Base-by-base conservation (phyloP, 2,888 invertebrate species). In the Bimastos eiseni region DNA sequence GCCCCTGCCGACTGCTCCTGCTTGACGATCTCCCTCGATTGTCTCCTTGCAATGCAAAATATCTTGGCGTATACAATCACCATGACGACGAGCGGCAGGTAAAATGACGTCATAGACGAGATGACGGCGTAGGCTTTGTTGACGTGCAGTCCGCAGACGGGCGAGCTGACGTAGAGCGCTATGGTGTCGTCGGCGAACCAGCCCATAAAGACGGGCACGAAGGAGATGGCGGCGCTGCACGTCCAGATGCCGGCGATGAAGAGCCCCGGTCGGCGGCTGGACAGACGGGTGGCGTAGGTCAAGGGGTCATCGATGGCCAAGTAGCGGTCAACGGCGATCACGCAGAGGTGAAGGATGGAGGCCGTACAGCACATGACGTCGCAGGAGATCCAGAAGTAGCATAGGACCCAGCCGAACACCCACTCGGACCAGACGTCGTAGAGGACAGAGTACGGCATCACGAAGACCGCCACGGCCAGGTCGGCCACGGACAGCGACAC, bases 341-440 rank as follows among this genome's bases (percentile, higher is more conserved):
- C 92, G 91, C 94, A 94, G 38, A 94, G 92, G 91, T 94, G 94
- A 13, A 94, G 93, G 38, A 94, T 94, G 83, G 94, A 94, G 8
- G 94, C 94, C 1, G 94, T 94, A 90, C 94, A 94, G 91, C 94
- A 94, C 93, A 94, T 94, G 86, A 94, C 94, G 92, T 94, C 94
- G 91, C 94, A 94, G 19, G 94, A 94, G 84, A 94, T 94, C 94
- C 94, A 94, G 89, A 94, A 93, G 92, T 94, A 93, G 91, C 94
- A 94, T 84, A 94, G 93, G 17, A 94, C 92, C 91, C 94, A 93
- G 37, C 94, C 94, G 91, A 94, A 94, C n/a, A 92, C 89, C 94
- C 94, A 94, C 38, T 91, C 91, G 5, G 93, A 92, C 83, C 91
- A 89, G 19, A 94, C 90, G 15, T 93, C 92, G 91, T 93, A 34